These are phyloP conservation scores for Carollia perspicillata DNA, from an alignment of 2,113 vertebrate genomes.

Conservation along the genomic window DNA sequence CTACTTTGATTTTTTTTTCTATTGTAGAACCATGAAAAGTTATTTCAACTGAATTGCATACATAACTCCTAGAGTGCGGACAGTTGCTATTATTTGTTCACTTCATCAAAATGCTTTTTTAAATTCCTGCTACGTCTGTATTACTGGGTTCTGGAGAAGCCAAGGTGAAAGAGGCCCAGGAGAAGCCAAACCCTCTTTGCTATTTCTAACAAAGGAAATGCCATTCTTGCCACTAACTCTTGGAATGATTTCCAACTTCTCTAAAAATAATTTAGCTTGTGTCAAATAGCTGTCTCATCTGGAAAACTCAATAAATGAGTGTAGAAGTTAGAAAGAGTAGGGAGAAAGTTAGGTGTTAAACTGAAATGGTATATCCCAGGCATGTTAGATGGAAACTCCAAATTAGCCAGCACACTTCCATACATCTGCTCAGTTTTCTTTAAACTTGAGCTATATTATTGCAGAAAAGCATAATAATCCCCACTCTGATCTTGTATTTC, in stretches of 20 bases:
- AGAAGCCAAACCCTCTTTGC: constrained; percentile 59
- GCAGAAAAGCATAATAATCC: constrained; percentile 52
- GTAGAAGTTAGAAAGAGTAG: constrained; percentile 55
- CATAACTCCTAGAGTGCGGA: constrained; percentile 67
- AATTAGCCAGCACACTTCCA: constrained; percentile 53
- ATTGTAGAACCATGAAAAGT: constrained; percentile 57
- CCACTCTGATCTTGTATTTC: constrained; percentile 59
- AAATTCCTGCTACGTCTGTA: constrained; percentile 69
- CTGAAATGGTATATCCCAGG: constrained; percentile 53
- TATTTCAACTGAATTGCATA: constrained; percentile 66
- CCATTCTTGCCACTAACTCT: constrained; percentile 72
- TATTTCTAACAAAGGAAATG: constrained; percentile 74
- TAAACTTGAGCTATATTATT: constrained; percentile 60
- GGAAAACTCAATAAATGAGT: constrained; percentile 68
- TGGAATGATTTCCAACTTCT: constrained; percentile 72
- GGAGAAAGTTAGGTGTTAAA: constrained; percentile 36
- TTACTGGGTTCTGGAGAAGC: constrained; percentile 54
- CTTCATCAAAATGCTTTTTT: constrained; percentile 72
- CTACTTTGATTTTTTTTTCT: constrained; percentile 52
- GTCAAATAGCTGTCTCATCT: constrained; percentile 73
- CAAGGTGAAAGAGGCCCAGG: constrained; percentile 49
- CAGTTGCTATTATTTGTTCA: constrained; percentile 72
- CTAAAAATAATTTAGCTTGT: constrained; percentile 75
- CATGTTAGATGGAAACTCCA: not conserved
- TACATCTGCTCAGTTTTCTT: constrained; percentile 59